These are phyloP conservation scores for Tolypeutes matacus DNA, from an alignment of 2,797 vertebrate species.

Conservation along the genomic window DNA sequence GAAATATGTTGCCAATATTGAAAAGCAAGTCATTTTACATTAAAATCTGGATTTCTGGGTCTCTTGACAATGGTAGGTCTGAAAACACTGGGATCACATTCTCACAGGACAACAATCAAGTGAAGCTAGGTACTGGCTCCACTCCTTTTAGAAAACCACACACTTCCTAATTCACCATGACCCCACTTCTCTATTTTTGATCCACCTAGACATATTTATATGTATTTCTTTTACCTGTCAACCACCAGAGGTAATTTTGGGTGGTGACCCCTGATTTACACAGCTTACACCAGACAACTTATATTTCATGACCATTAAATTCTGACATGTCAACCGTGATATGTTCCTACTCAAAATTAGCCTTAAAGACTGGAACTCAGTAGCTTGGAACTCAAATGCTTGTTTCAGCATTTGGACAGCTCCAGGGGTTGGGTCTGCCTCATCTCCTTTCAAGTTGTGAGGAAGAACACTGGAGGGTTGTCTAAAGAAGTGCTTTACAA, in stretches of 20 bases:
- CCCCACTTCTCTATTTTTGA: neutral
- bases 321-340: neutral
- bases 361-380: neutral
- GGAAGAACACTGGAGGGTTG: neutral
- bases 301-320: neutral
- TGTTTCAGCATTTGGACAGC: constrained; percentile 72
- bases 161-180: neutral
- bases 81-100: constrained; percentile 8
- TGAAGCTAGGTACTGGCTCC: too few species aligned
- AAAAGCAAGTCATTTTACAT: constrained; percentile 26
- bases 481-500: neutral
- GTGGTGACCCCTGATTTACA: neutral
- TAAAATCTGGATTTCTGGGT: neutral
- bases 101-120: neutral
- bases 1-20: neutral
- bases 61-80: neutral
- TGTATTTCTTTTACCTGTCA: neutral
- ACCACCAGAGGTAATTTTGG: neutral
- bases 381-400: neutral
- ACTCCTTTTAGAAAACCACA: neutral
- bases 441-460: neutral
- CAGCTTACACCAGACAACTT: neutral
- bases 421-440: neutral
- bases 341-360: neutral
- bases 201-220: neutral